Evolutionary conservation across 1,140 invertebrate genomes (phyloP), one percentile per base, ranked within the genome.

Genomic region (Heliconius hermathena): DNA sequence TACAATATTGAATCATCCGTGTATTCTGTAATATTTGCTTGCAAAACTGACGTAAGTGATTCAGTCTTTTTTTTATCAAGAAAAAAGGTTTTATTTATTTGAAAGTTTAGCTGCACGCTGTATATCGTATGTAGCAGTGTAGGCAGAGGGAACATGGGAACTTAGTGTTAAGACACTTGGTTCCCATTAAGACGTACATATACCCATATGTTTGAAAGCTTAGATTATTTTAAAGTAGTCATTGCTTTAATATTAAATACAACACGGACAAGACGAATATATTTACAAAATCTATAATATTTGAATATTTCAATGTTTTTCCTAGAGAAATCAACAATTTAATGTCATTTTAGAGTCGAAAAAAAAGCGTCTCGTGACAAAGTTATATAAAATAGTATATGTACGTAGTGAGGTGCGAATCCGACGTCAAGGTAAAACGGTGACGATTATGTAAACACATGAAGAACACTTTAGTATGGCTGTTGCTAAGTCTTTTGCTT

Each of bases 281-380:
- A 41, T 9, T 9, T 11, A 41, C 38, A 3, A 41, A 3, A 41
- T 11, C 1, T 38, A 41, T 41, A 9, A 38, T 9, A 41, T 41
- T 41, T 41, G 2, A 41, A 13, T 41, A 41, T 41, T 9, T 38
- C 8, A 8, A 38, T 38, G n/a, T 38, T 41, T 41, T 41, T 41
- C 9, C 38, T 41, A 41, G 38, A 41, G 38, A 9, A 41, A 41
- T 41, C 38, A 18, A 49, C 18, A 49, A 16, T 49, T 18, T 49
- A 18, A 18, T 49, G 18, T 5, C 0, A 49, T 16, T 49, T 18
- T 18, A 49, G 4, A 49, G 13, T 18, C 46, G 13, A 20, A 52
- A 26, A 36, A 57, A 66, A 38, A 74, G 60, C 60, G 33, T 75
- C 29, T 22, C 46, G 74, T 75, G 74, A 75, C 74, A 60, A 75